Percentiles rank a stretch among this genome's conserved stretches.
These are phyloP conservation scores for Dasyurus viverrinus DNA, from an alignment of 2,113 vertebrate species.

Conservation along the genomic window DNA sequence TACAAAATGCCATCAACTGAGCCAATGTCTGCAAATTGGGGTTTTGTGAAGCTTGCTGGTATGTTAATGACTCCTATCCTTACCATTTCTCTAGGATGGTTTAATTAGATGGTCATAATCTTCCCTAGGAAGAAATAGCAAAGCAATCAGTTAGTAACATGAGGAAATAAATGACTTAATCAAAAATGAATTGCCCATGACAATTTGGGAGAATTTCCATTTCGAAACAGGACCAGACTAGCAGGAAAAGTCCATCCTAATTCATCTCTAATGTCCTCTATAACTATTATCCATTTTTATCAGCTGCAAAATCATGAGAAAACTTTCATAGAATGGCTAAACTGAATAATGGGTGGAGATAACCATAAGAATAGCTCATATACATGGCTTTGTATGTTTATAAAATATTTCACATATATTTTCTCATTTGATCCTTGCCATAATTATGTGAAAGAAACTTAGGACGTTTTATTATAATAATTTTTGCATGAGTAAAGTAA, in stretches of 20 bases:
- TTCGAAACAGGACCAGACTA: constrained; percentile 24
- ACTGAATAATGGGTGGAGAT: constrained; percentile 34
- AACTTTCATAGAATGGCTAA: constrained; percentile 63
- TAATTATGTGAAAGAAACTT: not conserved
- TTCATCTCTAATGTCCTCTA: constrained; percentile 27
- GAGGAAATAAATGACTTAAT: constrained; percentile 39
- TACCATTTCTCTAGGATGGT: constrained; percentile 1
- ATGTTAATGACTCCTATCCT: constrained; percentile 5
- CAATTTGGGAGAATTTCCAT: not conserved
- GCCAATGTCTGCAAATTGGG: not conserved
- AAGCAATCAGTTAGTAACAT: not conserved
- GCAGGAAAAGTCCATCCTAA: constrained; percentile 37
- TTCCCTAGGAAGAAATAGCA: not conserved
- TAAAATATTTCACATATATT: not conserved
- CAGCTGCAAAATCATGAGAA: constrained; percentile 51
- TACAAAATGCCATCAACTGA: not conserved
- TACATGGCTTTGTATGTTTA: not conserved
- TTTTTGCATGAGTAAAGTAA: not conserved
- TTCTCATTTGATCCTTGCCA: not conserved
- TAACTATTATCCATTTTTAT: constrained; percentile 22
- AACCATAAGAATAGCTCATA: not conserved
- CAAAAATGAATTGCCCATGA: constrained; percentile 10
- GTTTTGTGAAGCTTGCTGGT: not conserved
- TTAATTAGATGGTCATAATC: not conserved
- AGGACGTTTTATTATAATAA: not conserved